Conservation (phyloP, 2,113 vertebrate species). For the Azemiops feae region DNA sequence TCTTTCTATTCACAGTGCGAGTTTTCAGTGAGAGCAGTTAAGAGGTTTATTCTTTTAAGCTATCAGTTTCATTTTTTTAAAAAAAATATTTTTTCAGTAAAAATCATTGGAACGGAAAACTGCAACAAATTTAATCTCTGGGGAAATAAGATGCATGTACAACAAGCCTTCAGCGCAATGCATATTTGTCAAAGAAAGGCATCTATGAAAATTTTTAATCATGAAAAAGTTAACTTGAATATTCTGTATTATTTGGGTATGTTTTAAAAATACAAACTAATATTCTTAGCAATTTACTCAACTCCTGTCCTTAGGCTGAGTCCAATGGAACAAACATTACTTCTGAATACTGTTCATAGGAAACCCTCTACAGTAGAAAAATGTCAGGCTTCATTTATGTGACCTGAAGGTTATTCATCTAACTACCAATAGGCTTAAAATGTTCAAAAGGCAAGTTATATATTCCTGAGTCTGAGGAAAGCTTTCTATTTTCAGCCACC, state of each 20-base stretch:
- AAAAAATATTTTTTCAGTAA: background rate
- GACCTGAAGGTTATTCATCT: background rate
- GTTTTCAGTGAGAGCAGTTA: background rate
- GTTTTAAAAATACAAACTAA: constrained; percentile 32
- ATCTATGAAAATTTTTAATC: constrained; percentile 38
- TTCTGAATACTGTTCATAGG: constrained; percentile 51
- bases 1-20: constrained; percentile 39
- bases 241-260: constrained; percentile 47
- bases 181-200: constrained; percentile 33
- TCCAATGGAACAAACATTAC: constrained; percentile 40
- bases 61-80: constrained; percentile 15
- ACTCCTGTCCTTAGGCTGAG: constrained; percentile 50
- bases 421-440: background rate
- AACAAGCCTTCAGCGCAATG: constrained; percentile 44
- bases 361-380: background rate
- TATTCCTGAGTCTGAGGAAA: background rate
- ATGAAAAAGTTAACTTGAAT: constrained; percentile 30
- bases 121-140: constrained; percentile 22
- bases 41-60: background rate
- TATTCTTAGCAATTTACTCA: constrained; percentile 54
- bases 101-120: background rate
- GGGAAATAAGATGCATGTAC: constrained; percentile 46
- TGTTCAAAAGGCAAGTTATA: background rate
- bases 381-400: background rate
- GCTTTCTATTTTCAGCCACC: background rate